Conservation (phyloP, 2,113 vertebrate genomes). For the Solenodon paradoxus region DNA sequence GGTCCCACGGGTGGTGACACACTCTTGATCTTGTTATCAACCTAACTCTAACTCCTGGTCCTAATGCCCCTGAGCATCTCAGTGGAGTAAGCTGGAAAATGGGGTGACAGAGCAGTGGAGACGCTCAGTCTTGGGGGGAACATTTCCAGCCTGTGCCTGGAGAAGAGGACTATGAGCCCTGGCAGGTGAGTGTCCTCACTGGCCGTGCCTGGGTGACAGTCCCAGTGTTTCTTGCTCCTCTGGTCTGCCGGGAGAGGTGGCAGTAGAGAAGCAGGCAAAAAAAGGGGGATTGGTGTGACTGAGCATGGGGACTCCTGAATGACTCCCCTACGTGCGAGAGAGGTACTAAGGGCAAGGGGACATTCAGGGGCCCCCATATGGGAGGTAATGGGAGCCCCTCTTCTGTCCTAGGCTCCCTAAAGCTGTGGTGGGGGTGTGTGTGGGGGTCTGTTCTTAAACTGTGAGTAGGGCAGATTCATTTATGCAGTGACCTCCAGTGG, state of each 20-base stretch:
- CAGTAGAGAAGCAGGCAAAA: not conserved
- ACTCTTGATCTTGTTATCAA: not conserved
- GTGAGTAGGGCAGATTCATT: not conserved
- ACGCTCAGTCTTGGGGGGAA: no score
- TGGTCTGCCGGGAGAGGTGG: no score
- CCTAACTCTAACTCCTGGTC: not conserved
- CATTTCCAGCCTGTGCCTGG: not conserved
- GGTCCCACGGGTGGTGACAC: not conserved
- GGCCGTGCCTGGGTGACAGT: not conserved
- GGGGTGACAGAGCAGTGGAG: not conserved
- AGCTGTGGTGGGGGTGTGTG: not conserved
- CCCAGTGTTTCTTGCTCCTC: not conserved
- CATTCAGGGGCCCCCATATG: not conserved
- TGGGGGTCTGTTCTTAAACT: not conserved
- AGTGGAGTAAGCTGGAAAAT: not conserved
- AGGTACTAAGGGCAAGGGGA: not conserved
- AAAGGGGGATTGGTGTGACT: no score
- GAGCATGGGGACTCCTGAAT: not conserved
- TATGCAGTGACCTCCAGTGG: not conserved
- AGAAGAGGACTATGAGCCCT: not conserved
- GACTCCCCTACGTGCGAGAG: not conserved
- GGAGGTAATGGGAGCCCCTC: not conserved
- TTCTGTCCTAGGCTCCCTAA: not conserved
- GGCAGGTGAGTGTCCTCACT: not conserved
- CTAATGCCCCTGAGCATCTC: not conserved